Evolutionary conservation across 2,888 invertebrate species (phyloP).

Genomic region (Graphium colonna): DNA sequence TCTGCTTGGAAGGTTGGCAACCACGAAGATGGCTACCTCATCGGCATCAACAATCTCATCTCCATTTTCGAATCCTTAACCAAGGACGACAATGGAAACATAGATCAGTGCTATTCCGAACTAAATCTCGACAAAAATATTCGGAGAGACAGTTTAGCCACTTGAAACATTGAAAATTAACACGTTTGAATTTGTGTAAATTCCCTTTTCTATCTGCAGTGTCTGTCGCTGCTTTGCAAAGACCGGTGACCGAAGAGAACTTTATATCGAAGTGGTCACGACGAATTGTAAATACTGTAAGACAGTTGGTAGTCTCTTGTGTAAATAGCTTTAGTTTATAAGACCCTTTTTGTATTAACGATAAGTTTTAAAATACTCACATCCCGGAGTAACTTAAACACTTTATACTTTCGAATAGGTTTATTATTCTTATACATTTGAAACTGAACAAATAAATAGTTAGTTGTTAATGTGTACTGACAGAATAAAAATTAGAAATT

Average conservation of each 20-base stretch:
- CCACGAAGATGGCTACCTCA: conserved; percentile 97
- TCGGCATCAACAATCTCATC: conserved; percentile 94
- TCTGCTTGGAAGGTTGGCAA: conserved; percentile 96
- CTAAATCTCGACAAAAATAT: conserved; percentile 60
- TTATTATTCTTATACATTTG: not conserved
- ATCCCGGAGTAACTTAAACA: conserved; percentile 39
- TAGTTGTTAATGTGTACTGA: conserved; percentile 13
- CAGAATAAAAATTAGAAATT: no score
- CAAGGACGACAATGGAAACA: conserved; percentile 65
- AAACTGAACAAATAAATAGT: conserved; percentile 16
- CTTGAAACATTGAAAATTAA: conserved; percentile 49
- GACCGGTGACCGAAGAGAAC: conserved; percentile 24
- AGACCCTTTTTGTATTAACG: conserved; percentile 38
- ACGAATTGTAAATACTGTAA: conserved; percentile 16
- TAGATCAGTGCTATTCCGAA: conserved; percentile 57
- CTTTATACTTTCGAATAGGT: not conserved
- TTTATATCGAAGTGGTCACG: conserved; percentile 15
- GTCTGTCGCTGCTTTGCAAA: conserved; percentile 18
- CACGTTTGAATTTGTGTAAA: conserved; percentile 28
- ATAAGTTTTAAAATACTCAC: conserved; percentile 70
- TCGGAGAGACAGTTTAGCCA: conserved; percentile 63
- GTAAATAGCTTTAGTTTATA: conserved; percentile 15
- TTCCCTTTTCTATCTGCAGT: conserved; percentile 22
- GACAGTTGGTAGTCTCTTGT: conserved; percentile 11
- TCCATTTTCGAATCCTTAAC: conserved; percentile 87